Conservation (phyloP, 2,888 invertebrate species). For the Tetragnatha montana region DNA sequence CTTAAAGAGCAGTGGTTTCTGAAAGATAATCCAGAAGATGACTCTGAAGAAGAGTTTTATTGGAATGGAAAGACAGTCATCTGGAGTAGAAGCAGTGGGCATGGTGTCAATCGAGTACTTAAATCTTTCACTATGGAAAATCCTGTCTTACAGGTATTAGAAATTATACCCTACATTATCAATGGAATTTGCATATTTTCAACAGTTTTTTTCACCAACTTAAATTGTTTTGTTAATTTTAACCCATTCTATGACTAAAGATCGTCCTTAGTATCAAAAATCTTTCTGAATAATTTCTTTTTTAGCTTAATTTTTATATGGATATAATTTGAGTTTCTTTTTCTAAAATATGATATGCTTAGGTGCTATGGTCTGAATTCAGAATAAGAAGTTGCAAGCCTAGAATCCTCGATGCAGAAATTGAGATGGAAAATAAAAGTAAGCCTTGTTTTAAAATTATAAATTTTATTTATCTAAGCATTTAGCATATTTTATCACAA, state of each 20-base stretch:
- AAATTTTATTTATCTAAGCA: too few species aligned
- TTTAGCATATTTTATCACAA: too few species aligned
- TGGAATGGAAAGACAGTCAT: slow-evolving; percentile 89
- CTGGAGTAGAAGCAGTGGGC: slow-evolving; percentile 80
- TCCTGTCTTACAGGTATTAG: slow-evolving; percentile 83
- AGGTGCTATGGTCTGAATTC: slow-evolving; percentile 68
- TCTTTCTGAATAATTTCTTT: too few species aligned
- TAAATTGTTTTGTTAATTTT: too few species aligned
- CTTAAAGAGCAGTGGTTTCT: slow-evolving; percentile 70
- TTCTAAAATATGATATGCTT: not conserved
- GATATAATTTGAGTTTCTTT: too few species aligned
- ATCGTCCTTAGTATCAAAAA: too few species aligned
- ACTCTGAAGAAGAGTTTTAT: slow-evolving; percentile 90
- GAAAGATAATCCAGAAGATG: slow-evolving; percentile 64
- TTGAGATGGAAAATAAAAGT: slow-evolving; percentile 62
- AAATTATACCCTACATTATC: not conserved
- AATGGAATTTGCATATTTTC: too few species aligned
- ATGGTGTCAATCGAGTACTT: slow-evolving; percentile 76
- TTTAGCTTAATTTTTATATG: too few species aligned
- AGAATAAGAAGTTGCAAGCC: slow-evolving; percentile 64
- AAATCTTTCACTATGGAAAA: slow-evolving; percentile 88
- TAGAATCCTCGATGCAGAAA: slow-evolving; percentile 58
- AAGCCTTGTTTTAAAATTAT: not conserved
- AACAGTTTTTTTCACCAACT: too few species aligned
- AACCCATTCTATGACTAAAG: too few species aligned